Base-by-base conservation (phyloP, 2,113 vertebrate species). In the Amia ocellicauda region DNA sequence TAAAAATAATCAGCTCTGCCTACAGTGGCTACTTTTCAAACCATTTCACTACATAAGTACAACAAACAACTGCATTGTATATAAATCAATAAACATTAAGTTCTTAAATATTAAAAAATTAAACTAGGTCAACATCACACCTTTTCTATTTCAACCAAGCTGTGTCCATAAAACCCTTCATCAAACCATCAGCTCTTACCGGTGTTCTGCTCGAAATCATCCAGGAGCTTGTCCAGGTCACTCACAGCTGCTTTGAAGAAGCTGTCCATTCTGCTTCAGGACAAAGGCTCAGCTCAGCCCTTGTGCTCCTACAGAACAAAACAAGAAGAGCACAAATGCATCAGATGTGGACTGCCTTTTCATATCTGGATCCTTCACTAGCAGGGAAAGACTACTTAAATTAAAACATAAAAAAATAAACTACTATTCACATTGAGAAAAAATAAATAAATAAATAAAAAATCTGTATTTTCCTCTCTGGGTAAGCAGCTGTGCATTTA, bases 221-320 rank as follows among this genome's bases (percentile, higher is more conserved):
- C 95, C 0, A 99, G 91, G 28, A 99, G 84, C 73, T 94, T 99
- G 87, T 99, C 97, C 83, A 99, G 77, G 78, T 97, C 94, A 82
- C 90, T 93, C 60, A 98, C 93, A 54, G 94, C 96, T 72, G 97
- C 95, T 85, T 93, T 95, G 78, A 99, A 99, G 77, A 93, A 98
- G 86, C 83, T 95, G 72, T 99, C 97, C 97, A 99, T 99, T 76
- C 81, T 95, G 82, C 58, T 65, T 72, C 42, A 49, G 69, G 42
- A 69, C 31, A 31, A 62, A 16, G 27, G 43, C 74, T 41, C 26
- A 62, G 57, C 70, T 77, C 49, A 79, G 67, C 59, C 64, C 64
- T 72, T 70, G 51, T 63, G 69, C 71, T 57, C 70, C 87, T 90
- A 60, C 2, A 75, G 68, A 73, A 67, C 74, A 71, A 72, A 74